Evolutionary conservation across 2,113 vertebrate species (phyloP).

Genomic region (Etia nguti): DNA sequence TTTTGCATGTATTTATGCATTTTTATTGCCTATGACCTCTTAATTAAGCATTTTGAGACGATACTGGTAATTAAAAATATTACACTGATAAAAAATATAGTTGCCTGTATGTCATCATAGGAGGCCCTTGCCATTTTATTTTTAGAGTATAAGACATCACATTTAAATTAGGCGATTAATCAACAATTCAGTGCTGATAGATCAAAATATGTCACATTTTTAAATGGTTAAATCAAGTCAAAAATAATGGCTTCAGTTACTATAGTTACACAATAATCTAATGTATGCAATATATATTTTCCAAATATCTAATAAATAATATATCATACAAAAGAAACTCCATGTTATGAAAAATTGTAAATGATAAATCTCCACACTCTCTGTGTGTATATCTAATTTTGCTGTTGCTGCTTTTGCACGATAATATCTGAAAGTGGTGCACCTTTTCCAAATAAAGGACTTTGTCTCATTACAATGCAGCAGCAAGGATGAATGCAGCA

Average conservation of each 20-base stretch:
- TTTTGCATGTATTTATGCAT: background rate
- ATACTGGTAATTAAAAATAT: background rate
- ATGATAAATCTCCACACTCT: background rate
- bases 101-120: background rate
- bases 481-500: constrained; percentile 52
- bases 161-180: background rate
- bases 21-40: background rate
- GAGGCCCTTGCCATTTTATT: background rate
- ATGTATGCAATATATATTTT: background rate
- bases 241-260: background rate
- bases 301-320: background rate
- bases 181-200: background rate
- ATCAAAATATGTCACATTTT: background rate
- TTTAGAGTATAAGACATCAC: background rate
- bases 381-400: background rate
- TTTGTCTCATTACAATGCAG: constrained; percentile 48
- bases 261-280: background rate
- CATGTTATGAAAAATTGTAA: background rate
- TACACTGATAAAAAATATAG: background rate
- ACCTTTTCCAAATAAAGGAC: constrained; percentile 30
- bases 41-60: background rate
- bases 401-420: background rate
- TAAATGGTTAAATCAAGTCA: background rate
- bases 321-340: background rate
- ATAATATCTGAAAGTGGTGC: constrained; percentile 26